A percentile compares a stretch with the other conserved stretches of the same genome.
These are phyloP conservation scores for Dinocampus coccinellae DNA, from an alignment of 2,888 invertebrate species.

Conservation along the genomic window DNA sequence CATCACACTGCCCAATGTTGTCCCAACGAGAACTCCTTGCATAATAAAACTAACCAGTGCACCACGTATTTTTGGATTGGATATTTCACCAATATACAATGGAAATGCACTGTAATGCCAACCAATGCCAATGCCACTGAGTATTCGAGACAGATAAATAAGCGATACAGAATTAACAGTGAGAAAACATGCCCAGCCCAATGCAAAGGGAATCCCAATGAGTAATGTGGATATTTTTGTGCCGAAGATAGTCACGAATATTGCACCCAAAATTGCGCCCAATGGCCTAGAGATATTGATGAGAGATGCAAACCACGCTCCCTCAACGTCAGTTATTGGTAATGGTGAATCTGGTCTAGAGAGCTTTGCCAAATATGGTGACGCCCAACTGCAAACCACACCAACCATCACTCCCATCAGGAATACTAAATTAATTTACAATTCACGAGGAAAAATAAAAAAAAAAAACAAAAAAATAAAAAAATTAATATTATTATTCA, in stretches of 20 bases:
- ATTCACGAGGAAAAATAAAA: too few species aligned
- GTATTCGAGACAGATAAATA: constrained; percentile 46
- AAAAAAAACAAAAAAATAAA: too few species aligned
- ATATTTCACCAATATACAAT: constrained; percentile 58
- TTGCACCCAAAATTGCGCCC: constrained; percentile 41
- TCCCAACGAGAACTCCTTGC: constrained; percentile 57
- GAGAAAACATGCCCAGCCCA: constrained; percentile 35
- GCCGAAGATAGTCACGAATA: constrained; percentile 38
- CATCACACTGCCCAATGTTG: constrained; percentile 55
- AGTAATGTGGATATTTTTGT: constrained; percentile 37
- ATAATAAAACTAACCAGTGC: constrained; percentile 52
- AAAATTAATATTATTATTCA: too few species aligned
- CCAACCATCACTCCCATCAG: constrained; percentile 51
- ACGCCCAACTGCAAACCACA: constrained; percentile 56
- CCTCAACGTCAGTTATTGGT: constrained; percentile 39
- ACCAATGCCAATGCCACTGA: constrained; percentile 50
- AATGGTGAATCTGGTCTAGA: constrained; percentile 40
- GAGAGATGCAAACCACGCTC: constrained; percentile 44
- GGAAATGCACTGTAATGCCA: constrained; percentile 54
- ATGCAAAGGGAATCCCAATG: constrained; percentile 39
- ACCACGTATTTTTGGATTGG: constrained; percentile 54
- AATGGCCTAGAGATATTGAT: constrained; percentile 41
- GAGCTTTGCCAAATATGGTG: constrained; percentile 56
- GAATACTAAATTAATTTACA: constrained; percentile 44
- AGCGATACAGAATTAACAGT: constrained; percentile 27